Evolutionary conservation across 2,888 invertebrate species (phyloP).

Genomic region (Agrilus cyanescens): DNA sequence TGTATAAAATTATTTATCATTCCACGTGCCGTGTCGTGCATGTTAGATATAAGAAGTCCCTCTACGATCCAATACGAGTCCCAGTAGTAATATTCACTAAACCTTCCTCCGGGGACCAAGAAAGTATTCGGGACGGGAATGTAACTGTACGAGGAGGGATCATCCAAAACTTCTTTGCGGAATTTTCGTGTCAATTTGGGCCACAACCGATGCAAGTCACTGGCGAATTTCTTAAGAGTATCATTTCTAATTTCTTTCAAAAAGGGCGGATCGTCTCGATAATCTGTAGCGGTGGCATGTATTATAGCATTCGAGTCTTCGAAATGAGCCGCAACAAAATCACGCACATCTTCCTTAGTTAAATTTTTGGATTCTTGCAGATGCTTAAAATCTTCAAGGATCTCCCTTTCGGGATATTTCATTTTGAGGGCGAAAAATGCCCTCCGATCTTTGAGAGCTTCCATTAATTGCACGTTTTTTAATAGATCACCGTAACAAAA

Average conservation of each 20-base stretch:
- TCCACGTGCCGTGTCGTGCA: conserved; percentile 59
- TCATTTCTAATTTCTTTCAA: conserved; percentile 46
- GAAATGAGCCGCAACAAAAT: conserved; percentile 48
- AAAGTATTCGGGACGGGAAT: conserved; percentile 43
- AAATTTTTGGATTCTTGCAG: conserved; percentile 44
- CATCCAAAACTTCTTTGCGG: conserved; percentile 40
- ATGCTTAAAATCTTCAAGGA: conserved; percentile 42
- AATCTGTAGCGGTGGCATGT: conserved; percentile 48
- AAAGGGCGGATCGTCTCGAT: conserved; percentile 45
- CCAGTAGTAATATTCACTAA: conserved; percentile 75
- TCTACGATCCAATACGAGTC: conserved; percentile 80
- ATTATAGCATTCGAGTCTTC: conserved; percentile 46
- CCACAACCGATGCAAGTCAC: conserved; percentile 51
- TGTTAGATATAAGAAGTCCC: conserved; percentile 64
- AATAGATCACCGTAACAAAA: conserved; percentile 67
- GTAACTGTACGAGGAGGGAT: conserved; percentile 33
- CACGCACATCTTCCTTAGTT: conserved; percentile 35
- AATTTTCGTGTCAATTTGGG: conserved; percentile 50
- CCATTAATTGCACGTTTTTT: conserved; percentile 55
- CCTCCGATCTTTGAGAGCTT: conserved; percentile 64
- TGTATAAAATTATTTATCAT: conserved; percentile 67
- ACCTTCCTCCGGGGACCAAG: conserved; percentile 58
- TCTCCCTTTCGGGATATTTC: conserved; percentile 44
- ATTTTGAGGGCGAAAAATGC: conserved; percentile 72
- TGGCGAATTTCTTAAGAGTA: conserved; percentile 47